Conservation (phyloP, 1,140 invertebrate genomes). For the Popillia japonica region DNA sequence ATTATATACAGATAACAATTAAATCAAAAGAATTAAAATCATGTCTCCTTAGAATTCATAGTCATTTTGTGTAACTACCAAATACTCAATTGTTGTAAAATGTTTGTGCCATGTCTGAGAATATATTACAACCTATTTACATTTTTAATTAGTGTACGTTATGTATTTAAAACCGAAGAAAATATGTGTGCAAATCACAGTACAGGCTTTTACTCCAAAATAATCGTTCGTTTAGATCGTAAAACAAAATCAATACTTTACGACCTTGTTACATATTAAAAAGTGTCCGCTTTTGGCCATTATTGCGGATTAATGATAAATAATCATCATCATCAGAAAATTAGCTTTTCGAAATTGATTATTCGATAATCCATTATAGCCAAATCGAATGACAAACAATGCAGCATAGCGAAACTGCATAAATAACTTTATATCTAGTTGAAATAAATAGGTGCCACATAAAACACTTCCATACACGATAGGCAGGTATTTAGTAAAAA, state of each 20-base stretch:
- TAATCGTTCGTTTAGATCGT: not conserved
- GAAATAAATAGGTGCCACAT: not conserved
- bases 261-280: conserved; percentile 26
- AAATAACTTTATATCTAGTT: not conserved
- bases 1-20: no score
- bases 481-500: conserved; percentile 16
- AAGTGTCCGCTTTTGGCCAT: not conserved
- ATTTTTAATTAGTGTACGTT: no score
- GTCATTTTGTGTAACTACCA: no score
- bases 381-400: not conserved
- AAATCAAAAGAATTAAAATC: no score
- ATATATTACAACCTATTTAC: no score
- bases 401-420: not conserved
- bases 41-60: no score
- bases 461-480: not conserved
- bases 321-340: not conserved
- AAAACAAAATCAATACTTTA: conserved; percentile 27
- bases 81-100: no score
- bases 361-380: not conserved
- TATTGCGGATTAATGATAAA: not conserved
- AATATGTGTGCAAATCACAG: not conserved
- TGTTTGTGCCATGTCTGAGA: no score
- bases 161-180: no score
- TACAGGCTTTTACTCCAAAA: not conserved
- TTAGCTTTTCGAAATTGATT: no score